phyloP scores from a whole-genome alignment of 2,888 invertebrate species.

The Glyphotaelius pellucidus region DNA sequence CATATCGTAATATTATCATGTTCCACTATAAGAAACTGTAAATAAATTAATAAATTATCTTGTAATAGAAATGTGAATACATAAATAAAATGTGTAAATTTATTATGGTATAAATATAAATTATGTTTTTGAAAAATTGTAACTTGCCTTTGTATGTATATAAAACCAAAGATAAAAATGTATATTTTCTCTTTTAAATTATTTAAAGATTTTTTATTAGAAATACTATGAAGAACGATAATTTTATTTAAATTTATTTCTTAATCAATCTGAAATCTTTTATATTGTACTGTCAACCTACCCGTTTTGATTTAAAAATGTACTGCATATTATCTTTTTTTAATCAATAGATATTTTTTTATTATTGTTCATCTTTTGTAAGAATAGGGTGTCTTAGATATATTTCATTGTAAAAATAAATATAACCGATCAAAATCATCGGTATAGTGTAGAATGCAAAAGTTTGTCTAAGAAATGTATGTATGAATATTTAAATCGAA shows the following conservation, averaged over 20 bases:
- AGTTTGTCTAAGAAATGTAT: neutral
- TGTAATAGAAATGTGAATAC: conserved; percentile 21
- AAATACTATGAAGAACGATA: neutral
- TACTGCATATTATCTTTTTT: neutral
- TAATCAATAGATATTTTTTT: neutral
- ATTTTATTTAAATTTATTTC: neutral
- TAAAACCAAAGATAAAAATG: conserved; percentile 55
- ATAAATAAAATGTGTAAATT: conserved; percentile 17
- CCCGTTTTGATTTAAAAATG: neutral
- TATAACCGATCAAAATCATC: neutral
- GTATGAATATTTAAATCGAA: neutral
- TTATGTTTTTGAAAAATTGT: conserved; percentile 9
- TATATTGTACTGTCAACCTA: neutral
- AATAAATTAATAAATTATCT: neutral
- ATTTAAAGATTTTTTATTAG: neutral
- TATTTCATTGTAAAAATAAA: neutral
- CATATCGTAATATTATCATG: conserved; percentile 32
- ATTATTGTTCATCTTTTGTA: neutral
- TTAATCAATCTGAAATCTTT: neutral
- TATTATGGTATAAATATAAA: neutral
- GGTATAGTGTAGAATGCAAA: neutral
- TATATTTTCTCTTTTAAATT: neutral
- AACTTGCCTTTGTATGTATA: conserved; percentile 50
- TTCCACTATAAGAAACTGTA: neutral
- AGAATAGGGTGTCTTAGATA: neutral